A percentile compares a stretch with the other conserved stretches of the same genome.
Conservation (phyloP, 2,797 vertebrate species). For the Poecilia velifera region DNA sequence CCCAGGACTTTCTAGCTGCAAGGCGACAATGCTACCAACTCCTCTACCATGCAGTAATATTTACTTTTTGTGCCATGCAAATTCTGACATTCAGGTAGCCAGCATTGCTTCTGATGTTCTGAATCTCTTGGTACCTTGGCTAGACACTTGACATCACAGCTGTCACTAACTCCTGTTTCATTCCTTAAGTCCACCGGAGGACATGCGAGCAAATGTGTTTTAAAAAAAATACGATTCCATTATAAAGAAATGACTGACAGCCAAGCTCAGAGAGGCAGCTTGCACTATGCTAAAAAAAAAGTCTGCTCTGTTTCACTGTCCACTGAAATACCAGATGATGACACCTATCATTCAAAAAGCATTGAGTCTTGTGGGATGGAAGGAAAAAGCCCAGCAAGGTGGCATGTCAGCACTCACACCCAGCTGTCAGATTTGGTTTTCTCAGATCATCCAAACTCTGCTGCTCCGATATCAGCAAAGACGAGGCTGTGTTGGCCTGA, state of each 20-base stretch:
- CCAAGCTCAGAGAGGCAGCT: neutral
- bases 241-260: conserved; percentile 21
- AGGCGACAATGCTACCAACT: neutral
- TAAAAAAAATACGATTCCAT: conserved; percentile 5
- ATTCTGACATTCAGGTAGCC: neutral
- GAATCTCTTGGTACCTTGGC: neutral
- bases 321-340: conserved; percentile 8
- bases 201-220: neutral
- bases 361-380: neutral
- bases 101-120: neutral
- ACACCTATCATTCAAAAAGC: conserved; percentile 12
- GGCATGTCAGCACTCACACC: neutral
- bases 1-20: neutral
- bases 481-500: conserved; percentile 1
- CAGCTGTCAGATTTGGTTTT: neutral
- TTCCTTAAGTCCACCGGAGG: too few species aligned
- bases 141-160: neutral
- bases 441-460: neutral
- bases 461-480: neutral
- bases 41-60: neutral
- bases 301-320: conserved; percentile 20
- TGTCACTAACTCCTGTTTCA: conserved; percentile 1
- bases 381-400: neutral
- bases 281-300: conserved; percentile 8
- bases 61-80: neutral